phyloP scores from a whole-genome alignment of 2,888 invertebrate genomes.

The Lycaena phlaeas region DNA sequence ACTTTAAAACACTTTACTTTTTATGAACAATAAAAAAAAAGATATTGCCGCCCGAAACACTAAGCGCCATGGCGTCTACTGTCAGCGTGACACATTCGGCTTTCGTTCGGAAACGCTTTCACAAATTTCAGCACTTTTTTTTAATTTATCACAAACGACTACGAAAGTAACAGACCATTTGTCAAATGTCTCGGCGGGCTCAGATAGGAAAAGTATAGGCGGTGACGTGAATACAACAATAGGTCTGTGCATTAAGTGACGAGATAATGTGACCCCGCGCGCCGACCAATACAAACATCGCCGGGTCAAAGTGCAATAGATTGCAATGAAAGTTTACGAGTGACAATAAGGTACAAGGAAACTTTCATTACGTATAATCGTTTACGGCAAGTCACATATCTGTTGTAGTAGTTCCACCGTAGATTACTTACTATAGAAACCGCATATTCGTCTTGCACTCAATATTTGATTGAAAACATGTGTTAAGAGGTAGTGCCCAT shows the following conservation, averaged over 20 bases:
- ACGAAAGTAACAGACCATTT: slow-evolving; percentile 47
- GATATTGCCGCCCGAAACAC: slow-evolving; percentile 13
- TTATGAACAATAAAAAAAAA: neutral
- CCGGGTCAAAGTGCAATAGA: slow-evolving; percentile 19
- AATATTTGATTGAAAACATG: too few species aligned
- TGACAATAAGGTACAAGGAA: neutral
- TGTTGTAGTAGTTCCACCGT: too few species aligned
- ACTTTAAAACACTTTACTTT: too few species aligned
- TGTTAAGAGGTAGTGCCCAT: too few species aligned
- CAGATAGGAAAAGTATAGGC: slow-evolving; percentile 32
- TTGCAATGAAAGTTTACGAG: slow-evolving; percentile 12
- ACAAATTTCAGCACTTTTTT: slow-evolving; percentile 21
- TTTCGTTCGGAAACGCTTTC: slow-evolving; percentile 20
- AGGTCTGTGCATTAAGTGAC: slow-evolving; percentile 15
- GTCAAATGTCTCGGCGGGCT: slow-evolving; percentile 30
- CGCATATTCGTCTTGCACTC: too few species aligned
- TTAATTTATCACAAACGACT: slow-evolving; percentile 29
- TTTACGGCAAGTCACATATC: too few species aligned
- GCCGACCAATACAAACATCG: slow-evolving; percentile 12
- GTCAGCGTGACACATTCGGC: slow-evolving; percentile 11
- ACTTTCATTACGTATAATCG: neutral
- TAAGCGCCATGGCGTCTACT: slow-evolving; percentile 12
- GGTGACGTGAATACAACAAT: slow-evolving; percentile 41
- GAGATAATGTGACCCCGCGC: slow-evolving; percentile 20
- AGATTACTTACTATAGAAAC: too few species aligned